Percentiles rank a stretch among this genome's conserved stretches.
phyloP scores from a whole-genome alignment of 2,113 vertebrate species.

The Ochotona curzoniae region DNA sequence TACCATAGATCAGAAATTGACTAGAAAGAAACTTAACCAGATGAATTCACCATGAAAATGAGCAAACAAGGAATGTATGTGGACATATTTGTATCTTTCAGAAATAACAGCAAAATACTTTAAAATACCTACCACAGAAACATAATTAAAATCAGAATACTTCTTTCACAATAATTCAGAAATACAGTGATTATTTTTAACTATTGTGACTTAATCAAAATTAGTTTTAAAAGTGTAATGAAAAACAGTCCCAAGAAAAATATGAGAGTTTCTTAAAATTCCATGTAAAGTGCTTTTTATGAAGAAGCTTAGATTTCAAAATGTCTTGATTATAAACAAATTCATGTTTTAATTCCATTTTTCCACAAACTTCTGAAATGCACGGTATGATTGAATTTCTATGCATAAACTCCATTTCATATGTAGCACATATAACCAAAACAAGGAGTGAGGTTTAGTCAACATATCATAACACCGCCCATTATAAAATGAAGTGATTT shows the following conservation, averaged over 20 bases:
- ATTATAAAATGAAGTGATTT: too few species aligned
- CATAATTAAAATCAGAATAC: not conserved
- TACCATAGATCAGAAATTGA: conserved; percentile 12
- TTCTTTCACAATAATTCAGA: not conserved
- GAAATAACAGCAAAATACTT: conserved; percentile 24
- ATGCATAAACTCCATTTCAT: not conserved
- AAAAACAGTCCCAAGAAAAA: conserved; percentile 22
- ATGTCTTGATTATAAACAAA: too few species aligned
- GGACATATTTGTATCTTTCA: not conserved
- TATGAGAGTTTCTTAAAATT: not conserved
- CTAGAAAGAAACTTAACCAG: not conserved
- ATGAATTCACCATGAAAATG: not conserved
- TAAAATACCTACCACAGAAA: not conserved
- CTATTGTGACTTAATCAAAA: not conserved
- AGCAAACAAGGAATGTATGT: not conserved
- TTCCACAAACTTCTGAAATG: too few species aligned
- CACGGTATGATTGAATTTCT: not conserved
- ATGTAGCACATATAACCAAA: not conserved
- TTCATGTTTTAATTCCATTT: too few species aligned
- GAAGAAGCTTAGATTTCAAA: too few species aligned
- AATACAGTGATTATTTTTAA: conserved; percentile 2
- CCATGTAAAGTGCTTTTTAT: too few species aligned
- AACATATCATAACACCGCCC: not conserved
- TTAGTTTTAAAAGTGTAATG: conserved; percentile 38
- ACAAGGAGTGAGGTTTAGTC: not conserved